These are phyloP conservation scores for Pseudonaja textilis DNA, from an alignment of 2,113 vertebrate species.

Conservation along the genomic window DNA sequence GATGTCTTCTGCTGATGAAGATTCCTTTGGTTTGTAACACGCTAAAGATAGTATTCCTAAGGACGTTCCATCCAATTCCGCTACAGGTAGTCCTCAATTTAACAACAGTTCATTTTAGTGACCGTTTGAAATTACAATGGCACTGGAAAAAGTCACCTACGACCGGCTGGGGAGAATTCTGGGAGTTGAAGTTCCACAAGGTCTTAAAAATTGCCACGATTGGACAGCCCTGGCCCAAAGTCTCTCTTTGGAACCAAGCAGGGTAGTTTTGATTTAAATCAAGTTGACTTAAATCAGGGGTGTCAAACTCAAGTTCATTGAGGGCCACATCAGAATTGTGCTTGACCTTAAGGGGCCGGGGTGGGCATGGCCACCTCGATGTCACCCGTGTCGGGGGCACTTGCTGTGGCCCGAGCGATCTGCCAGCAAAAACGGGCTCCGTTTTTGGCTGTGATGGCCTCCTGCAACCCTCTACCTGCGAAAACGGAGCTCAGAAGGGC, in stretches of 20 bases:
- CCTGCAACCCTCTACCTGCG: too few species aligned
- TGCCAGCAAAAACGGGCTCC: too few species aligned
- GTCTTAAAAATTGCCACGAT: not conserved
- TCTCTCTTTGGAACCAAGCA: not conserved
- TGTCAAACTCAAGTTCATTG: too few species aligned
- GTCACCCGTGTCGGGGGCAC: too few species aligned
- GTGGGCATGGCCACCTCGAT: too few species aligned
- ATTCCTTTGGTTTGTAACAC: not conserved
- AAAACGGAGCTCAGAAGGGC: too few species aligned
- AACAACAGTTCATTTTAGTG: not conserved
- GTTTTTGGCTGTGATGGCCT: too few species aligned
- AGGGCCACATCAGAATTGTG: too few species aligned
- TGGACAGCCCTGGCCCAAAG: not conserved
- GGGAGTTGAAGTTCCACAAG: not conserved
- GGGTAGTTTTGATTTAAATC: too few species aligned
- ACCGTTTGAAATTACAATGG: not conserved
- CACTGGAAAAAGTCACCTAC: not conserved
- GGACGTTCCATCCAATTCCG: not conserved
- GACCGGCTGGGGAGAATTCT: not conserved
- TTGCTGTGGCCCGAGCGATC: too few species aligned
- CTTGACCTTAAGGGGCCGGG: too few species aligned
- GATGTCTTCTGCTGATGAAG: not conserved
- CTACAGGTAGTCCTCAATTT: not conserved
- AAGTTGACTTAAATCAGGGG: too few species aligned
- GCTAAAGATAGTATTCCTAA: not conserved